A percentile compares a stretch with the other conserved stretches of the same genome.
Evolutionary conservation across 2,113 vertebrate genomes (phyloP).

Genomic region (Albula glossodonta): DNA sequence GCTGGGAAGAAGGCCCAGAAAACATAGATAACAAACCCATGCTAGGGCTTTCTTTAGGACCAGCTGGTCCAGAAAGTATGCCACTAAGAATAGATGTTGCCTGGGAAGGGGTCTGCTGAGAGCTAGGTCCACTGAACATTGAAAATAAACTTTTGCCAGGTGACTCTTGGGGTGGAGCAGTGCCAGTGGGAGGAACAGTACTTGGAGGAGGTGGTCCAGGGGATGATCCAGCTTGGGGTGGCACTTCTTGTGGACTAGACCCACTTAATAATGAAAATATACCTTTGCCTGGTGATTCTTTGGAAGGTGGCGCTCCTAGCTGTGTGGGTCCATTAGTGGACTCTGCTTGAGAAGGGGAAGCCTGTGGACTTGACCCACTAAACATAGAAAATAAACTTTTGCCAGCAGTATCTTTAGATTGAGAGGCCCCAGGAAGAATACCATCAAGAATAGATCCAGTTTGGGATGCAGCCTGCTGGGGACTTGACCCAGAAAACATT

Average conservation of each 20-base stretch:
- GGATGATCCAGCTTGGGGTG: slow-evolving; percentile 43
- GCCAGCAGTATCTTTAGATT: slow-evolving; percentile 53
- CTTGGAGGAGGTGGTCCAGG: slow-evolving; percentile 37
- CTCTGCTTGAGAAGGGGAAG: slow-evolving; percentile 44
- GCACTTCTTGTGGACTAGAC: slow-evolving; percentile 43
- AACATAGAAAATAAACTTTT: slow-evolving; percentile 80
- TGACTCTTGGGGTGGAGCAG: slow-evolving; percentile 33
- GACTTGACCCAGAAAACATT: slow-evolving; percentile 4
- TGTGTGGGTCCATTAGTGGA: slow-evolving; percentile 55
- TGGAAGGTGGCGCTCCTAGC: slow-evolving; percentile 54
- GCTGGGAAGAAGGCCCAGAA: slow-evolving; percentile 31
- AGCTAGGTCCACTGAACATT: slow-evolving; percentile 17
- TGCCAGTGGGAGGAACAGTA: slow-evolving; percentile 24
- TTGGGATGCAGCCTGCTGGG: slow-evolving; percentile 34
- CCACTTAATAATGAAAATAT: slow-evolving; percentile 65
- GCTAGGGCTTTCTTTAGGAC: slow-evolving; percentile 46
- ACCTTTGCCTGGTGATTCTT: slow-evolving; percentile 53
- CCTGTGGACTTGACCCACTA: slow-evolving; percentile 50
- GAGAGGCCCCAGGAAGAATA: slow-evolving; percentile 57
- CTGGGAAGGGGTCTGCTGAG: slow-evolving; percentile 35
- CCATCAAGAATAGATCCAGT: slow-evolving; percentile 42
- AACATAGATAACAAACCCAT: slow-evolving; percentile 66
- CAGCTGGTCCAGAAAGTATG: slow-evolving; percentile 23
- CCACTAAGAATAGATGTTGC: slow-evolving; percentile 33
- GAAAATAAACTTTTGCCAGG: slow-evolving; percentile 33